Evolutionary conservation across 1,140 invertebrate genomes (phyloP).

Genomic region (Phocides pigmalion): DNA sequence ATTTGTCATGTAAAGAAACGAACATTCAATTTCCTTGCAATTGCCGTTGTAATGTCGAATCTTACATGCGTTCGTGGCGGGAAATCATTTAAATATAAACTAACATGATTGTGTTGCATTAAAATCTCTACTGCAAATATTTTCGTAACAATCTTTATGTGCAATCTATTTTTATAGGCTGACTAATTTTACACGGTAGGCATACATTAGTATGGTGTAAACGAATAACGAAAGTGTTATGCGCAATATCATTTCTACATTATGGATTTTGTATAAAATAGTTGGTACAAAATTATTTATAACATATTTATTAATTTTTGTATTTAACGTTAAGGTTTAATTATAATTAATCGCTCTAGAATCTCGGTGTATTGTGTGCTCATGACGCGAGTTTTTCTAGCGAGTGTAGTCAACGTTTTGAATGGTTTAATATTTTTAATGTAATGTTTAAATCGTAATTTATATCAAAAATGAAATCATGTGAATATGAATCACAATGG

Average conservation of each 20-base stretch:
- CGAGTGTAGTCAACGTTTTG: conserved; percentile 64
- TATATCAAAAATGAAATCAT: conserved; percentile 38
- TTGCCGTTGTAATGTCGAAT: background rate
- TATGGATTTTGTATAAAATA: conserved; percentile 80
- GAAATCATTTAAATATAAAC: conserved; percentile 8
- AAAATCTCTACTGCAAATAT: conserved; percentile 68
- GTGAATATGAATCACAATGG: conserved; percentile 36
- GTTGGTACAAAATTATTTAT: conserved; percentile 76
- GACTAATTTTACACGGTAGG: conserved; percentile 64
- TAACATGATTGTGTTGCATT: conserved; percentile 51
- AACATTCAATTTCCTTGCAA: background rate
- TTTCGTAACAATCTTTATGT: conserved; percentile 74
- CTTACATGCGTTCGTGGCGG: background rate
- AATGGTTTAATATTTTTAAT: conserved; percentile 64
- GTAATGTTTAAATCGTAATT: conserved; percentile 55
- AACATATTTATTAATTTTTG: conserved; percentile 78
- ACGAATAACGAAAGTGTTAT: conserved; percentile 46
- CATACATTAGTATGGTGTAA: conserved; percentile 41
- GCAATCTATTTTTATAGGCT: conserved; percentile 82
- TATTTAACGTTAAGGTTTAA: conserved; percentile 72
- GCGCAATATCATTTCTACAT: conserved; percentile 77
- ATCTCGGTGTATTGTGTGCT: conserved; percentile 67
- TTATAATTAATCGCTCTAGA: conserved; percentile 66
- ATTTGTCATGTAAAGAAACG: conserved; percentile 1
- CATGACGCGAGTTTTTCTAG: conserved; percentile 64